These are phyloP conservation scores for Pseudobourletiella spinata DNA, from an alignment of 1,140 invertebrate species.

Conservation along the genomic window DNA sequence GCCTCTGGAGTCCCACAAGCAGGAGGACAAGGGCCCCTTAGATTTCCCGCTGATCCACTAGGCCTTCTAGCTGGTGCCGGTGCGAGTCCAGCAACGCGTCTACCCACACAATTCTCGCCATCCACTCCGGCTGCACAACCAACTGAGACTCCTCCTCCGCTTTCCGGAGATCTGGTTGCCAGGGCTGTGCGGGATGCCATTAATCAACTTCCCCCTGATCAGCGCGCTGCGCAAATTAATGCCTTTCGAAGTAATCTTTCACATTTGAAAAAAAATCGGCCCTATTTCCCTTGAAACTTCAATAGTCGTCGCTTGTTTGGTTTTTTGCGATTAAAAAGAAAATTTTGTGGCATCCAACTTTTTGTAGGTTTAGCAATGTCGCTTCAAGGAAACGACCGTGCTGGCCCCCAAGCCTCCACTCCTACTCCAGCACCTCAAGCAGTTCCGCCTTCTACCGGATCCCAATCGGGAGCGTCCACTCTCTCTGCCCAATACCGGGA, in stretches of 20 bases:
- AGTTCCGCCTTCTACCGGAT: too few relatives aligned
- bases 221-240: constrained; percentile 17
- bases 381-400: too few relatives aligned
- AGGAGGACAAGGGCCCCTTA: background rate
- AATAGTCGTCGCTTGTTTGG: background rate
- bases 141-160: background rate
- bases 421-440: too few relatives aligned
- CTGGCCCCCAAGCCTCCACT: too few relatives aligned
- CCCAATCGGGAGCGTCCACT: too few relatives aligned
- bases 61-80: background rate
- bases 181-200: constrained; percentile 23
- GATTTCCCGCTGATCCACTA: background rate
- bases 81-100: background rate
- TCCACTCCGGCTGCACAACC: background rate
- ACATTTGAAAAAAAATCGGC: too few relatives aligned
- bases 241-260: constrained; percentile 13
- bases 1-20: too few relatives aligned
- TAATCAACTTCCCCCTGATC: constrained; percentile 15
- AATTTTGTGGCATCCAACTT: too few relatives aligned
- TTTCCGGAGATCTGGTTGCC: constrained; percentile 15
- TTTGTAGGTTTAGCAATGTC: too few relatives aligned
- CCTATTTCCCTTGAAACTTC: background rate
- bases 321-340: too few relatives aligned
- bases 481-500: constrained; percentile 1
- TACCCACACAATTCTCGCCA: background rate